Evolutionary conservation across 2,797 vertebrate genomes (phyloP), one percentile per base, ranked within the genome.

Genomic region (Threskiornis aethiopicus): DNA sequence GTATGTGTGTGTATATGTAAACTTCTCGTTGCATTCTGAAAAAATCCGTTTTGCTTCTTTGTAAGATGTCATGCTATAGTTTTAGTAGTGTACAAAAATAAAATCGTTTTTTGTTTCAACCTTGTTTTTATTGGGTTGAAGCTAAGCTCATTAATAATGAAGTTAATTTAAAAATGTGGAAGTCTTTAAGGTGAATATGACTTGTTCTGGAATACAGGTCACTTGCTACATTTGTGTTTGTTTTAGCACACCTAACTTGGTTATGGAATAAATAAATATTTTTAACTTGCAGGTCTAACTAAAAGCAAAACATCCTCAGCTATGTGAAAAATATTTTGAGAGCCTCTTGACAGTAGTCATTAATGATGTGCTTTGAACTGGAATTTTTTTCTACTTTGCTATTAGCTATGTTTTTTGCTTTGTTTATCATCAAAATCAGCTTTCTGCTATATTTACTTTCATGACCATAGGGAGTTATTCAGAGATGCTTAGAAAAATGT

Each of bases 281-380:
- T 89, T 92, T 80, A 91, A 73, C 87, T 93, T 14, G 1, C 25
- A 80, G 83, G 69, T 93, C 81, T 90, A n/a, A 83, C 49, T 51
- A 44, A 84, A 94, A 89, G 65, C 58, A 82, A 92, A 96, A 83
- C 64, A 52, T 93, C 28, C 79, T 89, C 49, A 78, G 85, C 77
- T 81, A 51, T 26, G 47, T 92, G 59, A 81, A 90, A 76, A 90
- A 76, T 86, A 86, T 61, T 95, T 93, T 78, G 89, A 95, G 73
- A 95, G 73, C 84, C 91, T 94, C 89, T 94, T 95, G 91, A 89
- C 92, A 86, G 86, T 80, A 96, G 44, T 84, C 88, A 75, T 96
- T 93, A 95, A 39, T 82, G 82, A 88, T 89, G 89, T 96, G 88
- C 93, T 97, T 96, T 92, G 94, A 93, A 94, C 93, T 89, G 94